These are phyloP conservation scores for Clavelina lepadiformis DNA, from an alignment of 23 tunicate species.

Conservation along the genomic window DNA sequence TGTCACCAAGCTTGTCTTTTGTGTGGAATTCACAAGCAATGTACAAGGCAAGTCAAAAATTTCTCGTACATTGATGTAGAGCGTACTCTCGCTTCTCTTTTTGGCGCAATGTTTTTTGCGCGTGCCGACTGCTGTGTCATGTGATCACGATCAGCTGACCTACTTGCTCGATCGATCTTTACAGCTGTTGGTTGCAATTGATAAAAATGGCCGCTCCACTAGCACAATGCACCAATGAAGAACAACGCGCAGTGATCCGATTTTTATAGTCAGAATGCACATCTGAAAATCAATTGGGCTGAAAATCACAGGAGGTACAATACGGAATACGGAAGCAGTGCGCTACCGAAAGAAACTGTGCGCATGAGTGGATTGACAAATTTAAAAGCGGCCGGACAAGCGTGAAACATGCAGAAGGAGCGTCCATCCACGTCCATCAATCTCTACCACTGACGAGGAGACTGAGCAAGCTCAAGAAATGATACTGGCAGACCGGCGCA, in stretches of 20 bases:
- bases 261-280: slow-evolving; percentile 26
- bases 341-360: slow-evolving; percentile 1
- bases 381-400: slow-evolving; percentile 21
- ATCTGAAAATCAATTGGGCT: slow-evolving; percentile 7
- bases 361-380: slow-evolving; percentile 31
- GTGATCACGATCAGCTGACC: slow-evolving; percentile 23
- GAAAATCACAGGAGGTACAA: slow-evolving; percentile 17
- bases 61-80: not conserved
- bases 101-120: slow-evolving; percentile 2
- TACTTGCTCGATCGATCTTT: slow-evolving; percentile 4
- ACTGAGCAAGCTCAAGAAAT: slow-evolving; percentile 23
- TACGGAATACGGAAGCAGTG: slow-evolving; percentile 5
- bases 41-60: slow-evolving; percentile 18
- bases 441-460: slow-evolving; percentile 27
- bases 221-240: slow-evolving; percentile 34
- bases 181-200: slow-evolving; percentile 21
- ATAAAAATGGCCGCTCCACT: slow-evolving; percentile 31
- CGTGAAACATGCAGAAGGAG: too few species aligned
- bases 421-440: slow-evolving; percentile 38
- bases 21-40: too few species aligned
- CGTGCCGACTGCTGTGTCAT: slow-evolving; percentile 14
- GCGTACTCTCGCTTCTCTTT: not conserved
- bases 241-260: slow-evolving; percentile 24
- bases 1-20: too few species aligned
- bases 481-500: slow-evolving; percentile 32